A percentile compares a stretch with the other conserved stretches of the same genome.
phyloP scores from a whole-genome alignment of 2,113 vertebrate genomes.

The Eleginops maclovinus region DNA sequence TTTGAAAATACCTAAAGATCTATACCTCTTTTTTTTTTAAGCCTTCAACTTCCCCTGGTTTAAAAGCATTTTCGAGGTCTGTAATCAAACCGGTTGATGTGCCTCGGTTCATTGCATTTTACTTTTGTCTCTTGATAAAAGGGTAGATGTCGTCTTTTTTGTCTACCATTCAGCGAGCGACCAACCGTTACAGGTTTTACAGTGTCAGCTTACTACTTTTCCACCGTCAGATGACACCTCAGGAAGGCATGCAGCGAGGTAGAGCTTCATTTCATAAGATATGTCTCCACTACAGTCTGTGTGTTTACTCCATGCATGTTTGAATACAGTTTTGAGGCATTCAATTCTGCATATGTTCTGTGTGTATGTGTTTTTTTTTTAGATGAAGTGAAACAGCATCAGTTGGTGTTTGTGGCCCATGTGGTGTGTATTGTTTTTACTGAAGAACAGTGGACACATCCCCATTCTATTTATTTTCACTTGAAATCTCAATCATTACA shows the following conservation, averaged over 20 bases:
- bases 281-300: not conserved
- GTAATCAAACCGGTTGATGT: slow-evolving; percentile 53
- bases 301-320: not conserved
- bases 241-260: slow-evolving; percentile 8
- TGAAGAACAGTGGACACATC: not conserved
- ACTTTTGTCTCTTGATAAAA: slow-evolving; percentile 10
- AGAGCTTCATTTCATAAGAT: not conserved
- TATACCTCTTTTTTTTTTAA: too few species aligned
- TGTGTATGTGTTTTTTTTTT: not conserved
- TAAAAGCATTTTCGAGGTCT: too few species aligned
- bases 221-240: slow-evolving; percentile 50
- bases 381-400: not conserved
- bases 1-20: too few species aligned
- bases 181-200: slow-evolving; percentile 6
- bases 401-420: not conserved
- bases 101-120: slow-evolving; percentile 18
- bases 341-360: not conserved
- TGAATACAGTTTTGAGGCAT: not conserved
- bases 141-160: slow-evolving; percentile 18
- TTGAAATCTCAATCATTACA: too few species aligned
- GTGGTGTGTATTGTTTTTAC: not conserved
- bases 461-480: not conserved
- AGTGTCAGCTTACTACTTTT: slow-evolving; percentile 52
- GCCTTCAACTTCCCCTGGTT: too few species aligned
- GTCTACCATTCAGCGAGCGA: slow-evolving; percentile 31